phyloP scores from a whole-genome alignment of 2,797 vertebrate species.

The Lepus townsendii region DNA sequence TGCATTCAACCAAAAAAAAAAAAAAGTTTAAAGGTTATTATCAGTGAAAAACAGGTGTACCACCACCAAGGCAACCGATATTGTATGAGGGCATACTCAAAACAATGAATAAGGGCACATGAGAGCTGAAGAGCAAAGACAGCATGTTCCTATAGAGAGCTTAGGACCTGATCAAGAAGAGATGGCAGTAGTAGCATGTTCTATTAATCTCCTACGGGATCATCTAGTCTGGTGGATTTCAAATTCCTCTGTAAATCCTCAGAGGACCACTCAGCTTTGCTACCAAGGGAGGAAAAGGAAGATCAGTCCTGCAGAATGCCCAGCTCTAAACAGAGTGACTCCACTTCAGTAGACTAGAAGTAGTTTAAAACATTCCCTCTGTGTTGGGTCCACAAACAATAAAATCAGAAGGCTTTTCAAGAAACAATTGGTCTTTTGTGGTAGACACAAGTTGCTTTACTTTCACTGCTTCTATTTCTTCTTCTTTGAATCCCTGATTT shows the following conservation, averaged over 20 bases:
- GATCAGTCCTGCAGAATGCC: not conserved
- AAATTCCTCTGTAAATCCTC: not conserved
- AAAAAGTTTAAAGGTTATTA: not conserved
- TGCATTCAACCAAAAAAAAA: not conserved
- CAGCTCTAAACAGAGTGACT: not conserved
- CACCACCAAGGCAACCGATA: not conserved
- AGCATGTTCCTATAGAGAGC: not conserved
- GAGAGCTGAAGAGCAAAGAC: not conserved
- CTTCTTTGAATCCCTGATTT: not conserved
- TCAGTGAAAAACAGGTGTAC: not conserved
- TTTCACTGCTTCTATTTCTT: not conserved
- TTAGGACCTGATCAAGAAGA: not conserved
- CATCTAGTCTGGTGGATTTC: not conserved
- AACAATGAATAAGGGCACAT: not conserved
- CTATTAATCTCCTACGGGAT: not conserved
- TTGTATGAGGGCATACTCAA: not conserved
- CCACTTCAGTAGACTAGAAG: not conserved
- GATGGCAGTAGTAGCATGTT: not conserved
- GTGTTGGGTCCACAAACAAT: not conserved
- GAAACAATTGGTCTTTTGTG: not conserved
- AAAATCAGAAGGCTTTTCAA: slow-evolving; percentile 24
- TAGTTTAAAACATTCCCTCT: not conserved
- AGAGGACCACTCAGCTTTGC: not conserved
- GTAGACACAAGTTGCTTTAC: not conserved
- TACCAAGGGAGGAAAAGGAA: not conserved